phyloP scores from a whole-genome alignment of 2,113 vertebrate species.

The Clarias batrachus region DNA sequence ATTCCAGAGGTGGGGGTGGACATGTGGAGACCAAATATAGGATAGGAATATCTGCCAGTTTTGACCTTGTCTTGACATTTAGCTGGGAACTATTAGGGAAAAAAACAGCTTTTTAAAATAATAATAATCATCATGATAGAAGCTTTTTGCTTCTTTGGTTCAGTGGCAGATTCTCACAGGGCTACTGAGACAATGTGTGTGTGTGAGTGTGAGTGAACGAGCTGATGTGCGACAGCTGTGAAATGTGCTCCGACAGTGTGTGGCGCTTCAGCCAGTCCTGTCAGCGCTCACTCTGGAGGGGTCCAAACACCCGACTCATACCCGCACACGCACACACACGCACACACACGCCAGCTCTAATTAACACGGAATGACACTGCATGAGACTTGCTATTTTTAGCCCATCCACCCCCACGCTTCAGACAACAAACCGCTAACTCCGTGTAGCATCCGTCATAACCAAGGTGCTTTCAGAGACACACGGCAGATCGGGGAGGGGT shows the following conservation, averaged over 20 bases:
- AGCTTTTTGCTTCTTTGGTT: neutral
- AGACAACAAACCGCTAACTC: conserved; percentile 26
- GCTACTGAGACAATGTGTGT: neutral
- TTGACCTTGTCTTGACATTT: neutral
- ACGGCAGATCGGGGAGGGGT: neutral
- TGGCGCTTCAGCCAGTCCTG: conserved; percentile 43
- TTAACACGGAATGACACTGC: conserved; percentile 61
- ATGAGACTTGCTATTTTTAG: conserved; percentile 55
- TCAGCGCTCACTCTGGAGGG: conserved; percentile 43
- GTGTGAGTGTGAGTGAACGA: conserved; percentile 6
- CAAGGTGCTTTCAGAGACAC: conserved; percentile 45
- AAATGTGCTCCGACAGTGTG: conserved; percentile 48
- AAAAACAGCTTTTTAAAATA: neutral
- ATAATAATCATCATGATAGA: neutral
- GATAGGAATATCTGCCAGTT: neutral
- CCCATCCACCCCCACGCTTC: conserved; percentile 31
- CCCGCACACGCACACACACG: conserved; percentile 21
- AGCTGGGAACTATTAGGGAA: too few relatives aligned
- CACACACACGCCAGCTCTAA: conserved; percentile 53
- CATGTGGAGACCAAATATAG: neutral
- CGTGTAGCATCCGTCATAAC: conserved; percentile 36
- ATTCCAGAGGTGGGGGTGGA: conserved; percentile 15
- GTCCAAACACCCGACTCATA: conserved; percentile 16
- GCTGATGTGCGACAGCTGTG: conserved; percentile 46
- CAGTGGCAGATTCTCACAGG: neutral